Evolutionary conservation across 1,140 invertebrate species (phyloP), one percentile per base, ranked within the genome.

Genomic region (Rhopalosiphum maidis): DNA sequence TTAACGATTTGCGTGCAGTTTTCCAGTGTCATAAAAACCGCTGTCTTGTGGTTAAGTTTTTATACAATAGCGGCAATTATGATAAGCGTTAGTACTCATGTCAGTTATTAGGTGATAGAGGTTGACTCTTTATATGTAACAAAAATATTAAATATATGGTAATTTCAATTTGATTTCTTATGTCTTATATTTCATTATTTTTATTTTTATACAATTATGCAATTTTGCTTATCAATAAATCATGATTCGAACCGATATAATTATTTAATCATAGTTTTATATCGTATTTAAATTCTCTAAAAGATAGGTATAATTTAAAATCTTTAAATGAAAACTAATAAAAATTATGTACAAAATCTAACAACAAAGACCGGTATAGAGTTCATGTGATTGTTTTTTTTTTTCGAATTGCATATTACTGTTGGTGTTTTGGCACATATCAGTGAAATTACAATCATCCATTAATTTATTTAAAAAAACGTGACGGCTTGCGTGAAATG

Each of bases 401-500:
- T 68, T 68, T 68, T 68, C 11, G 11, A 60, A 60, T 60, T 9
- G 11, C 55, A 68, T n/a, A n/a, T 68, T n/a, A 18, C 30, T n/a
- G 11, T n/a, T 68, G 60, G 30, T n/a, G 15, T 68, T 68, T 68
- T 0, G 60, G 30, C 18, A 68, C 4, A n/a, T n/a, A 68, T 68
- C 15, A 18, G 1, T 68, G 11, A 15, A n/a, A n/a, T 68, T 68
- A n/a, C 60, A 68, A 68, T 30, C 30, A 4, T n/a, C 60, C 60
- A 68, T 68, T 68, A 68, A 91, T 30, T 77, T 25, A 68, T 91
- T 91, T 77, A 30, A 41, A 77, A 91, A 91, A 91, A 82, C 90
- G 90, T 91, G 90, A 82, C 43, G 30, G 41, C 30, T 7, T 68
- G 30, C 30, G 30, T 9, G 25, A 43, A 91, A 91, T 41, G 25